Evolutionary conservation across 2,797 vertebrate genomes (phyloP).

Genomic region (Eupleurogrammus muticus): DNA sequence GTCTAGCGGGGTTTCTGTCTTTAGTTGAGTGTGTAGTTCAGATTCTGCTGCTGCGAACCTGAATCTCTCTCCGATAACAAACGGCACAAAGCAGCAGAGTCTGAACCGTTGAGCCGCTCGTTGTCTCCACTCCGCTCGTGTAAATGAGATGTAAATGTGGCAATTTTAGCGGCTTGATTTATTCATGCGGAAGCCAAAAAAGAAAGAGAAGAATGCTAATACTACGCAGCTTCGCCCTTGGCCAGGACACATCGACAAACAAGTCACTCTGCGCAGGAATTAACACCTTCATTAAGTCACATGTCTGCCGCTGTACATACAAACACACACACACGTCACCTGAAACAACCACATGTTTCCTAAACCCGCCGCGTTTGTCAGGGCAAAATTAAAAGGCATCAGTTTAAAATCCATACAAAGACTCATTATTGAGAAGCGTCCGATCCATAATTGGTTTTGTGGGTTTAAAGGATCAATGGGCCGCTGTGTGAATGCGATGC

Average conservation of each 20-base stretch:
- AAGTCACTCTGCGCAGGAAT: constrained; percentile 74
- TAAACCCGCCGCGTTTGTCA: not conserved
- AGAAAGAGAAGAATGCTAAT: constrained; percentile 77
- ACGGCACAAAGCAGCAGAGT: not conserved
- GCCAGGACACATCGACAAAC: constrained; percentile 73
- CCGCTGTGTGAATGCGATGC: constrained; percentile 14
- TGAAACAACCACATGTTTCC: no score
- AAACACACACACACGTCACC: not conserved
- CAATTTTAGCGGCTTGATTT: constrained; percentile 76
- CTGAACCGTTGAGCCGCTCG: constrained; percentile 53
- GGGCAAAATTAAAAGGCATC: constrained; percentile 10
- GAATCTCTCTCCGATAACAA: constrained; percentile 56
- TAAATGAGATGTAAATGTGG: constrained; percentile 82
- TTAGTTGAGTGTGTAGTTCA: no score
- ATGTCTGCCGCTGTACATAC: constrained; percentile 55
- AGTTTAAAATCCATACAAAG: constrained; percentile 40
- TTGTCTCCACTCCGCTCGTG: constrained; percentile 52
- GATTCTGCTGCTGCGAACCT: constrained; percentile 6
- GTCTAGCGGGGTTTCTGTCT: no score
- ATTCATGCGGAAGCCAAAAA: constrained; percentile 77
- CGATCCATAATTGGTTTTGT: constrained; percentile 52
- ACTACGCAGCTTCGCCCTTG: constrained; percentile 74
- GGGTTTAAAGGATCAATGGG: constrained; percentile 62
- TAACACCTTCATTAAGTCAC: constrained; percentile 80
- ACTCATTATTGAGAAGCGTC: constrained; percentile 43